These are phyloP conservation scores for Rallus crepitans DNA, from an alignment of 2,797 vertebrate genomes.

Conservation along the genomic window DNA sequence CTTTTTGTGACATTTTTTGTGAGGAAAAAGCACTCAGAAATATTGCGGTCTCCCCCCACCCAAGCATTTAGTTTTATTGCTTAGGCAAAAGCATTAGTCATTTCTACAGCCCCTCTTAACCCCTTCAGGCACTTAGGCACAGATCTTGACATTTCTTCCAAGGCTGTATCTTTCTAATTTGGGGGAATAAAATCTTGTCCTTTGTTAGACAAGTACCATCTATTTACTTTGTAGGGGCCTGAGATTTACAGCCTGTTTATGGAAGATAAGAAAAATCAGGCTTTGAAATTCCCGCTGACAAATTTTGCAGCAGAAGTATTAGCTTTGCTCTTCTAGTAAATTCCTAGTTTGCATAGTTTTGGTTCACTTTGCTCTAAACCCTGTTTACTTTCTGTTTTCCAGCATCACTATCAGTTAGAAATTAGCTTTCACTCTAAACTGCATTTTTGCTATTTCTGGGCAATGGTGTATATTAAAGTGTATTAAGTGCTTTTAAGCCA, in stretches of 20 bases:
- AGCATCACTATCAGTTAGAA: background rate
- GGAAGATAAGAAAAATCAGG: conserved; percentile 30
- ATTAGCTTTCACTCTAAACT: background rate
- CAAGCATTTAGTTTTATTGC: conserved; percentile 35
- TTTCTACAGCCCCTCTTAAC: conserved; percentile 43
- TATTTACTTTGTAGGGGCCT: background rate
- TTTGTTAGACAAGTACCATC: conserved; percentile 19
- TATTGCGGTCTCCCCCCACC: background rate
- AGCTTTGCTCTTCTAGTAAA: background rate
- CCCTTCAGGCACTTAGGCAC: background rate
- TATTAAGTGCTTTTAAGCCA: conserved; percentile 17
- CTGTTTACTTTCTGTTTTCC: conserved; percentile 26
- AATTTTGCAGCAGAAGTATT: background rate
- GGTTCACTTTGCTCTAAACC: background rate
- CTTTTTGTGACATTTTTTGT: conserved; percentile 48
- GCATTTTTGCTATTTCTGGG: background rate
- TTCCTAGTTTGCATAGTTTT: background rate
- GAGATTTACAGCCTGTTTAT: conserved; percentile 23
- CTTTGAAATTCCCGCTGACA: background rate
- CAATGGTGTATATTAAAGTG: background rate
- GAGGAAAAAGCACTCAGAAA: conserved; percentile 45
- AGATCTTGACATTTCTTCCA: background rate
- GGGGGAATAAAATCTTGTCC: background rate
- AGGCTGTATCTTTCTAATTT: background rate
- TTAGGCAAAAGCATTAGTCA: conserved; percentile 34